Evolutionary conservation across 1,140 invertebrate genomes (phyloP).

Genomic region (Gryllus bimaculatus): DNA sequence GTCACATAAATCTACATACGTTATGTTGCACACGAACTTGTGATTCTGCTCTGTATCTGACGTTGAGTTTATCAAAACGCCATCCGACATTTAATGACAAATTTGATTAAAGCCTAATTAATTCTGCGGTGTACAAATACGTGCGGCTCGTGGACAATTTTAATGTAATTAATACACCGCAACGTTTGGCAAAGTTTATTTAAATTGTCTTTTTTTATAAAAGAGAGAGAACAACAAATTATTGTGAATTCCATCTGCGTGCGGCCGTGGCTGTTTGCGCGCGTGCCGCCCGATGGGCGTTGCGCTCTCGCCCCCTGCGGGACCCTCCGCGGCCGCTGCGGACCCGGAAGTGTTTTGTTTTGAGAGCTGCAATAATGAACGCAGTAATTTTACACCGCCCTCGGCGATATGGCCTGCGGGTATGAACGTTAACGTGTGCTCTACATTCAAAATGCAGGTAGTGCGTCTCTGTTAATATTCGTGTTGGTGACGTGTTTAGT

Average conservation of each 20-base stretch:
- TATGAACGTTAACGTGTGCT: no score
- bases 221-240: background rate
- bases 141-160: background rate
- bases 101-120: background rate
- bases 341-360: no score
- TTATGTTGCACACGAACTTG: background rate
- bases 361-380: no score
- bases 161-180: background rate
- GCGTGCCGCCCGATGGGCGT: no score
- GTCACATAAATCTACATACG: background rate
- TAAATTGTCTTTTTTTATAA: background rate
- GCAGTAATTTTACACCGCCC: no score
- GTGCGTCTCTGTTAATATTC: no score
- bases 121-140: background rate
- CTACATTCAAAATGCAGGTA: no score
- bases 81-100: background rate
- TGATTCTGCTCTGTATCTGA: background rate
- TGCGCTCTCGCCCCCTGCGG: no score
- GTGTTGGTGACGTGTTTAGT: no score
- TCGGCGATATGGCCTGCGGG: no score
- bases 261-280: background rate
- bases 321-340: no score
- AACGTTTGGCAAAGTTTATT: background rate
- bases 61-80: background rate
- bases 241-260: background rate